These are phyloP conservation scores for Amiota mariae DNA, from an alignment of 2,888 invertebrate species.

Conservation along the genomic window DNA sequence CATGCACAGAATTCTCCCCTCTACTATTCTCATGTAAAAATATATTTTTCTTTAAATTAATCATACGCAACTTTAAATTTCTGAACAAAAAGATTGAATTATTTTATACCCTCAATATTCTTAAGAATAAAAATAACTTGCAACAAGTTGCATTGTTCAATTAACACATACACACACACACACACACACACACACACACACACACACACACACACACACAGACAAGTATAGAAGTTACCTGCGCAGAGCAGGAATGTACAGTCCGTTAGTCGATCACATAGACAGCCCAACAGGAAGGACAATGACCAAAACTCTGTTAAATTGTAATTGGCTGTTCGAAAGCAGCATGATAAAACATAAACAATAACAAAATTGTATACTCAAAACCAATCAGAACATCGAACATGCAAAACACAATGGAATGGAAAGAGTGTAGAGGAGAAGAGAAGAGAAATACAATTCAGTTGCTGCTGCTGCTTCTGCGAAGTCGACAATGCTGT, in stretches of 20 bases:
- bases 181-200: conserved; percentile 43
- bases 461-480: not conserved
- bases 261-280: too few species aligned
- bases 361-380: not conserved
- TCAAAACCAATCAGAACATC: conserved; percentile 23
- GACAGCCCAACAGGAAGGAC: conserved; percentile 1
- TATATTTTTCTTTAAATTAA: too few species aligned
- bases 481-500: not conserved
- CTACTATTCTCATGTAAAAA: too few species aligned
- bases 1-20: too few species aligned
- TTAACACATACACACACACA: conserved; percentile 36
- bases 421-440: not conserved
- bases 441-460: not conserved
- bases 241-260: not conserved
- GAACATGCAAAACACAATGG: not conserved
- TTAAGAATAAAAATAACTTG: not conserved
- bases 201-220: conserved; percentile 33
- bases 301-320: not conserved
- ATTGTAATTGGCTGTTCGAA: conserved; percentile 14
- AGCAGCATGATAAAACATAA: not conserved
- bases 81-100: too few species aligned
- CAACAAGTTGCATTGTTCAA: conserved; percentile 25
- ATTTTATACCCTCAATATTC: too few species aligned
- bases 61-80: too few species aligned
- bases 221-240: not conserved